phyloP scores from a whole-genome alignment of 2,797 vertebrate species.

The Spea hammondii region DNA sequence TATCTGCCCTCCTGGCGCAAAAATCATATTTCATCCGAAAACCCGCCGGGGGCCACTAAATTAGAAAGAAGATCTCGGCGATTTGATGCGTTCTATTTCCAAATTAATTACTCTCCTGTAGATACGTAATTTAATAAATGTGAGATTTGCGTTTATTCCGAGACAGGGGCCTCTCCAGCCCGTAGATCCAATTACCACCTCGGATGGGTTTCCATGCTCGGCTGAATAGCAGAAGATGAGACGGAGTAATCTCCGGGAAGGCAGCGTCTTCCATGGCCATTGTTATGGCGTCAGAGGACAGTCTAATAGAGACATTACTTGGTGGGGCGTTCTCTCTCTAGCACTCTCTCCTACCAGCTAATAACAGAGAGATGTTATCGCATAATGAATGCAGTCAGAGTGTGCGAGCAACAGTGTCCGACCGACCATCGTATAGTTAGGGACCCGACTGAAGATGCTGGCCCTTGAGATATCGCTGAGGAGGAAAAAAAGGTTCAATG shows the following conservation, averaged over 20 bases:
- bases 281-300: slow-evolving; percentile 13
- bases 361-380: slow-evolving; percentile 40
- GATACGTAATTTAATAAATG: slow-evolving; percentile 29
- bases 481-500: no score
- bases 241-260: neutral
- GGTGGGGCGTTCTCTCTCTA: neutral
- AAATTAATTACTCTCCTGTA: slow-evolving; percentile 17
- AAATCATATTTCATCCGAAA: no score
- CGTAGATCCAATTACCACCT: slow-evolving; percentile 3
- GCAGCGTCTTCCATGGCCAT: neutral
- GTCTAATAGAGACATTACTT: slow-evolving; percentile 35
- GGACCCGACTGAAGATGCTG: no score
- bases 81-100: slow-evolving; percentile 11
- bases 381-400: slow-evolving; percentile 5
- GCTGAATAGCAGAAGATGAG: slow-evolving; percentile 24
- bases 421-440: no score
- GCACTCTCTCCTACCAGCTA: slow-evolving; percentile 14
- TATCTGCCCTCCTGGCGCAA: no score
- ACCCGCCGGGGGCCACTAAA: neutral
- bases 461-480: no score
- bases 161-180: neutral
- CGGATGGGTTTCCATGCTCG: neutral
- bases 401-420: no score
- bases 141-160: slow-evolving; percentile 21
- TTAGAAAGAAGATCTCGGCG: slow-evolving; percentile 28